Base-by-base conservation (phyloP, 2,797 vertebrate genomes). In the Danio kyathit region DNA sequence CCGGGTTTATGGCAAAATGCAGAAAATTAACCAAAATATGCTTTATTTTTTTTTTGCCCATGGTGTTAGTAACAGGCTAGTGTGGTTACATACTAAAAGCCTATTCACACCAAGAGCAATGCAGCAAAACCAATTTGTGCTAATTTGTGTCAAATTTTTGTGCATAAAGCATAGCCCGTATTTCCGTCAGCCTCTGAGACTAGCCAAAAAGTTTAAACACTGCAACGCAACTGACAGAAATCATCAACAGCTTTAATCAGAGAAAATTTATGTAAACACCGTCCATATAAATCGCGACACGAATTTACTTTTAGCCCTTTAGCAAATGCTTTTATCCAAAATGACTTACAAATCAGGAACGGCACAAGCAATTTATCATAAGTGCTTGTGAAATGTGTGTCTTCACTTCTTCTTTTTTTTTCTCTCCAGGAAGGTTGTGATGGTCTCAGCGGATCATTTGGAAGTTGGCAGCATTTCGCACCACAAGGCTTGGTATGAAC, bases 281-380 rank as follows among this genome's bases (percentile, higher is more conserved):
- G 17, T 70, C 10, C 16, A 52, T 16, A 17, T 54, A 40, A 69
- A 52, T 3, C 16, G 40, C 51, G 48, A 52, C 10, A 40, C n/a
- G 16, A 54, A 12, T 52, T 41, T 40, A 40, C 49, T 52, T 70
- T n/a, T 41, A 52, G 4, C n/a, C 16, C 49, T 40, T 40, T 70
- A 6, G 48, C 14, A 69, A 51, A 51, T 52, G 1, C 16, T 70
- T 70, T 70, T 12, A 70, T 70, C 29, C 48, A 52, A 52, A 52
- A 49, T 40, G 67, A 70, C 67, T 54, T 41, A 70, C 16, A 70
- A 17, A 40, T 70, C 9, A 70, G 49, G 49, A 70, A 17, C 49
- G 52, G 49, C 9, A 4, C 16, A 40, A 40, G 16, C 29, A 54
- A 54, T 54, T 41, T 52, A 54, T 54, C 49, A 70, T 17, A 54